Percentiles rank a stretch among this genome's conserved stretches.
Conservation (phyloP, 1,140 invertebrate species). For the Gryon sp. region DNA sequence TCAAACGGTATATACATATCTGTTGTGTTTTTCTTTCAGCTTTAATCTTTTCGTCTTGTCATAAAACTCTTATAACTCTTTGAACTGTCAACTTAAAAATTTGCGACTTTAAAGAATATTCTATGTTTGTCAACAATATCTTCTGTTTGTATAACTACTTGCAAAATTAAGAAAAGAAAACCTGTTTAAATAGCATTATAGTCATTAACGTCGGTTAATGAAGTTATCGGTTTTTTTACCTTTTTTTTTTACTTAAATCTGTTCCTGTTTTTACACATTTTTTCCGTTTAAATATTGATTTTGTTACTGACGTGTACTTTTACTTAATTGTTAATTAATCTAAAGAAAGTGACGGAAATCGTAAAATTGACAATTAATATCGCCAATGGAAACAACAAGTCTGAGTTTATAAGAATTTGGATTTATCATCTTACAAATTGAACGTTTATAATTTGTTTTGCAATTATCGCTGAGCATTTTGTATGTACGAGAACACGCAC, state of each 20-base stretch:
- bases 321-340: too few relatives aligned
- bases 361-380: too few relatives aligned
- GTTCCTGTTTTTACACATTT: too few relatives aligned
- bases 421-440: not conserved
- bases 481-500: constrained; percentile 21
- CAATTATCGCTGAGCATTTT: constrained; percentile 48
- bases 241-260: constrained; percentile 4
- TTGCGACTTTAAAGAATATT: not conserved
- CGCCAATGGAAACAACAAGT: too few relatives aligned
- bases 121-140: not conserved
- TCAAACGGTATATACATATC: not conserved
- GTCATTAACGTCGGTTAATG: too few relatives aligned
- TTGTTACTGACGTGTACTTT: too few relatives aligned
- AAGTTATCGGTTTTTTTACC: not conserved
- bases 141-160: not conserved
- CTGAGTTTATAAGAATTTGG: too few relatives aligned
- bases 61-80: not conserved
- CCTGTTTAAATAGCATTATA: too few relatives aligned
- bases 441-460: constrained; percentile 59
- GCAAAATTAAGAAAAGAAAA: too few relatives aligned
- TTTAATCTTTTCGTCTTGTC: not conserved
- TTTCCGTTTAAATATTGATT: too few relatives aligned
- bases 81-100: not conserved
- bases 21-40: not conserved
- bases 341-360: constrained; percentile 46